Conservation (phyloP, 2,113 vertebrate genomes). For the Rhynchopsitta pachyrhyncha region DNA sequence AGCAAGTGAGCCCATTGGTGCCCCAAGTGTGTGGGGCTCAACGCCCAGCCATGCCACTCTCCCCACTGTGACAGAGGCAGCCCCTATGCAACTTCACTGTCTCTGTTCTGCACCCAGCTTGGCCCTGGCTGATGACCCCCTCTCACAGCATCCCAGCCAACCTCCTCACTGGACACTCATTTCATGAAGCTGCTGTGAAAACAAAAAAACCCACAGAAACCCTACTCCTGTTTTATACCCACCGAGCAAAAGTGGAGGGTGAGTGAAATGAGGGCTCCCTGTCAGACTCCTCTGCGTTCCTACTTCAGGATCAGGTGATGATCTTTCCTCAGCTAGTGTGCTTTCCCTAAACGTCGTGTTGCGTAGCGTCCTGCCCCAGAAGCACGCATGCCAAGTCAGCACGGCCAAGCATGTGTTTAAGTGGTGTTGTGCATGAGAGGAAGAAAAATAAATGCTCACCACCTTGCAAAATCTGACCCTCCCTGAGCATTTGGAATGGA, state of each 20-base stretch:
- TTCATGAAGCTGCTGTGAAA: background rate
- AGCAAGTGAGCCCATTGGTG: accelerated
- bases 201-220: background rate
- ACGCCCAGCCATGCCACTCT: background rate
- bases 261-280: background rate
- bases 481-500: conserved; percentile 37
- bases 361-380: background rate
- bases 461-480: conserved; percentile 39
- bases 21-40: accelerated
- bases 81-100: accelerated
- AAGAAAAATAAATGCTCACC: background rate
- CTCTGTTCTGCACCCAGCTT: accelerated
- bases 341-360: background rate
- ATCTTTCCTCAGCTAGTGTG: background rate
- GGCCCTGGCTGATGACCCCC: background rate
- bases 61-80: accelerated
- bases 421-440: conserved; percentile 15
- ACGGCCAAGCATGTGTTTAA: background rate
- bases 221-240: background rate
- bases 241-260: background rate
- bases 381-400: background rate
- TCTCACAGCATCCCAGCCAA: accelerated
- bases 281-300: background rate
- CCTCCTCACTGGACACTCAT: background rate
- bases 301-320: accelerated